Conservation (phyloP, 2,888 invertebrate genomes). For the Physocephala rufipes region DNA sequence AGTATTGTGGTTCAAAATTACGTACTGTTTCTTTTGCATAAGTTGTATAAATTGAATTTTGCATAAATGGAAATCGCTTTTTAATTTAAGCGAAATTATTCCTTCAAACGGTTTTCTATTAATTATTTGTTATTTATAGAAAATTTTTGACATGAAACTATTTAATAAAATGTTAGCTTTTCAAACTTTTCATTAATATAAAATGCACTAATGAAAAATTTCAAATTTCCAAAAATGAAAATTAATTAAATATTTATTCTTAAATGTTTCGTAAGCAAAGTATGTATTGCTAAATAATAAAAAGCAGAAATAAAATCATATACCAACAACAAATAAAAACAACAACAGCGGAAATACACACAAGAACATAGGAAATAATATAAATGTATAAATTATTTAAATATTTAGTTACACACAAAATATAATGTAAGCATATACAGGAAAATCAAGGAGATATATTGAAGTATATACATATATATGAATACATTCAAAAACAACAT, state of each 20-base stretch:
- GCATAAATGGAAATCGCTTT: too few relatives aligned
- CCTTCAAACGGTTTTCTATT: too few relatives aligned
- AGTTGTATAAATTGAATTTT: too few relatives aligned
- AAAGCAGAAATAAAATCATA: not conserved
- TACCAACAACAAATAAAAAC: not conserved
- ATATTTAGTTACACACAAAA: too few relatives aligned
- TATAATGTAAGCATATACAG: not conserved
- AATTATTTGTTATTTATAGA: too few relatives aligned
- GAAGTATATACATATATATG: not conserved
- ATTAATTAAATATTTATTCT: slow-evolving; percentile 4
- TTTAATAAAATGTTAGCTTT: slow-evolving; percentile 13
- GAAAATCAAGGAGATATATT: not conserved
- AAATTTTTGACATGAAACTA: too few relatives aligned
- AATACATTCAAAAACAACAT: slow-evolving; percentile 3
- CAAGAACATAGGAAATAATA: not conserved
- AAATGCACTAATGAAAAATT: not conserved
- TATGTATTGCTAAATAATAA: not conserved
- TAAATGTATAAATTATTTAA: slow-evolving; percentile 29
- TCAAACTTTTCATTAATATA: slow-evolving; percentile 9
- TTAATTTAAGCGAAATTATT: too few relatives aligned
- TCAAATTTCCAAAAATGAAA: not conserved
- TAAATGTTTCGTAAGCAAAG: slow-evolving; percentile 22
- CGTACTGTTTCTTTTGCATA: too few relatives aligned
- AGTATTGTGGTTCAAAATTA: too few relatives aligned
- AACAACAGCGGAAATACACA: slow-evolving; percentile 1